Evolutionary conservation across 53 echinoderm and acorn worm species (phyloP), one percentile per base, ranked within the genome.

Genomic region (Henricia sp.): DNA sequence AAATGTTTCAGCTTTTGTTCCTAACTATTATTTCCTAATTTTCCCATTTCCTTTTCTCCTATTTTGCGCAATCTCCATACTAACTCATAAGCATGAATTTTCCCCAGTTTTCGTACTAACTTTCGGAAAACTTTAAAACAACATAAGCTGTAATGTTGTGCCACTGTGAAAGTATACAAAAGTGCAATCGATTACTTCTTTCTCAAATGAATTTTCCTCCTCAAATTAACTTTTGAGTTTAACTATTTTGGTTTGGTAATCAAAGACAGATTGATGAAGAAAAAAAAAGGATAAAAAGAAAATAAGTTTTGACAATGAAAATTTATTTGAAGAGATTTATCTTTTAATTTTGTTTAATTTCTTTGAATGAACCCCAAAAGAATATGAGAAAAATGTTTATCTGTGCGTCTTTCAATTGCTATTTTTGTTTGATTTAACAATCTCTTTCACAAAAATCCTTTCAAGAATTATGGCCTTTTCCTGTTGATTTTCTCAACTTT

Each of bases 191-290:
- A n/a, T n/a, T n/a, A n/a, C n/a, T n/a, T n/a, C n/a, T n/a, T n/a
- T n/a, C n/a, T n/a, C n/a, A n/a, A n/a, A n/a, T n/a, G n/a, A n/a
- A n/a, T n/a, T n/a, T n/a, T n/a, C n/a, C n/a, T n/a, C n/a, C n/a
- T n/a, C n/a, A n/a, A n/a, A n/a, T n/a, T n/a, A n/a, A 1, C 33
- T 33, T 60, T 17, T 32, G 62, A 1, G 14, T 29, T 60, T 29
- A 1, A 6, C 3, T 38, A 28, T 25, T 25, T 59, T 67, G 67
- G 67, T 37, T 67, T 37, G 19, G 19, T 37, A 67, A 6, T 1
- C 67, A 67, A 39, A 67, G 67, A 67, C 67, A 67, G 62, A 60
- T 34, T n/a, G n/a, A n/a, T n/a, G n/a, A n/a, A n/a, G n/a, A n/a
- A n/a, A n/a, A n/a, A n/a, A n/a, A n/a, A n/a, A n/a, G n/a, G n/a